phyloP scores from a whole-genome alignment of 2,113 vertebrate species.

The Siniperca chuatsi region DNA sequence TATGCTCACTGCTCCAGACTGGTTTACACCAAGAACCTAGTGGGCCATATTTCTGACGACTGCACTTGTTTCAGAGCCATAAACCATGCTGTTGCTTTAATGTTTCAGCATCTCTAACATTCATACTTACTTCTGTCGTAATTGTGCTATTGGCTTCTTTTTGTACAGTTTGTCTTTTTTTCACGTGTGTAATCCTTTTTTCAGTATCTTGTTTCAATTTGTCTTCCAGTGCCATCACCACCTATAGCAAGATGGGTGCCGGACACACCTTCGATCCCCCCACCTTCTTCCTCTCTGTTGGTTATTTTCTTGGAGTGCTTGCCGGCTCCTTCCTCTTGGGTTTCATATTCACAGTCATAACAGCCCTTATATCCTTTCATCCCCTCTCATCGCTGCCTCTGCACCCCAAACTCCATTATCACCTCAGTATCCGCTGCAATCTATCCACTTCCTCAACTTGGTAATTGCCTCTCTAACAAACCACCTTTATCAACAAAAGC shows the following conservation, averaged over 20 bases:
- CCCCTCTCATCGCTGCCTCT: slow-evolving; percentile 29
- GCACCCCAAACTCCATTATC: slow-evolving; percentile 72
- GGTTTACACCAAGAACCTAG: slow-evolving; percentile 37
- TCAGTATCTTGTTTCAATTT: slow-evolving; percentile 45
- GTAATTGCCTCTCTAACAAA: slow-evolving; percentile 69
- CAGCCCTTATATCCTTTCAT: slow-evolving; percentile 92
- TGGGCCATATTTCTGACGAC: slow-evolving; percentile 47
- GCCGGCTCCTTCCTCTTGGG: slow-evolving; percentile 88
- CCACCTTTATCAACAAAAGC: slow-evolving; percentile 65
- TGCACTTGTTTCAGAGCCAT: slow-evolving; percentile 39
- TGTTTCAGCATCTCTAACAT: slow-evolving; percentile 25
- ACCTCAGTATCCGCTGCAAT: slow-evolving; percentile 68
- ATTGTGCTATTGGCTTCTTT: slow-evolving; percentile 11
- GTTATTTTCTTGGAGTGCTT: slow-evolving; percentile 89
- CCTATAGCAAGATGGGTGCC: slow-evolving; percentile 86
- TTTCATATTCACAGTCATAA: slow-evolving; percentile 87
- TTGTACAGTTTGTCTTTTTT: background rate
- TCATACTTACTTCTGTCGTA: slow-evolving; percentile 25
- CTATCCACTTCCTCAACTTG: slow-evolving; percentile 58
- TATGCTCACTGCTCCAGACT: slow-evolving; percentile 41
- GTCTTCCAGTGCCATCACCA: slow-evolving; percentile 86
- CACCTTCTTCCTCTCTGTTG: slow-evolving; percentile 86
- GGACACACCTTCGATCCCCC: slow-evolving; percentile 82
- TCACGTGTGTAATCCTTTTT: slow-evolving; percentile 14
- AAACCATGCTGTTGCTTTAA: slow-evolving; percentile 36